Base-by-base conservation (phyloP, 2,888 invertebrate genomes). In the Pammene aurita region DNA sequence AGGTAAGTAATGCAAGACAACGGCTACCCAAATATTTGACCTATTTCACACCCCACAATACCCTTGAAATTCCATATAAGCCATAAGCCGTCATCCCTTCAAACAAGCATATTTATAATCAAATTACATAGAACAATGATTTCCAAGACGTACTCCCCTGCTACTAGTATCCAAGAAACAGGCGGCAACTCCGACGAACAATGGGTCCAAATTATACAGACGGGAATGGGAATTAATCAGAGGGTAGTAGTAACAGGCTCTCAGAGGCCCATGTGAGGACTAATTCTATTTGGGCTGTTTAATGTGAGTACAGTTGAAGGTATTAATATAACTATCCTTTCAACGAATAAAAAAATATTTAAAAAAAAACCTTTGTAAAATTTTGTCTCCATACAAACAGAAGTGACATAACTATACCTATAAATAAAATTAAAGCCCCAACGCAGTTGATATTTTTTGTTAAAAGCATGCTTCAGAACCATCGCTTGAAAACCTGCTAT, bases 141-240 rank as follows among this genome's bases (percentile, higher is more conserved):
- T 60, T 66, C 35, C 41, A 62, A 62, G 67, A 67, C 56, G 44
- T 44, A 38, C 55, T 46, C 54, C 34, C 61, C 48, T 42, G 48
- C 48, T 46, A 14, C 48, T 46, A 14, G 73, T 61, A 74, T 71
- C 61, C 44, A 50, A 66, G 52, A 55, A 70, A 65, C 71, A 52
- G 74, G 73, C 61, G 72, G 75, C 71, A 74, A 76, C 73, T 66
- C 72, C 66, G 71, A 38, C 73, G 74, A 75, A 80, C 80, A 80
- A 79, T 81, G 72, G 76, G 55, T 70, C 71, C 75, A 78, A 82
- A 79, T 81, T 81, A 79, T 80, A 77, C 81, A 78, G 77, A 76
- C 78, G 78, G 80, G 78, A 81, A 80, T 80, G 78, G 80, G 79
- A 78, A 79, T 81, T 80, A 79, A 80, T 81, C 80, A 80, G 75